phyloP scores from a whole-genome alignment of 2,113 vertebrate species.

The Lanius collurio region DNA sequence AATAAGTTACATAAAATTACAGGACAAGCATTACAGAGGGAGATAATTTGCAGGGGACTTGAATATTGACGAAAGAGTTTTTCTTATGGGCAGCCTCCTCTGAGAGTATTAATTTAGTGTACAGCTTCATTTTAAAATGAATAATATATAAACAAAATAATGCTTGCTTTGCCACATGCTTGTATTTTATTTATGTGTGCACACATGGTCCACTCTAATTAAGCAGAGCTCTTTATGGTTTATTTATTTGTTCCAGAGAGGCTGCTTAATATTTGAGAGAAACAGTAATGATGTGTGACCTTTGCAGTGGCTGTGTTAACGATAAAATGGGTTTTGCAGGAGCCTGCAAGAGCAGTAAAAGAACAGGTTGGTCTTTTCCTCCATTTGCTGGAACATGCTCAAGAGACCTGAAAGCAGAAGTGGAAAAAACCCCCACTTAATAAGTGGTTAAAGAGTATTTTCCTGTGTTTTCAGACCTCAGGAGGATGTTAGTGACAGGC shows the following conservation, averaged over 20 bases:
- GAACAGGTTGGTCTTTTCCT: conserved; percentile 26
- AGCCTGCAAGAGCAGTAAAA: neutral
- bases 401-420: neutral
- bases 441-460: neutral
- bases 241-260: conserved; percentile 46
- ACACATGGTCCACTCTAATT: conserved; percentile 17
- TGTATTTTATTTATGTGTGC: conserved; percentile 41
- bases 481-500: neutral
- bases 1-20: neutral
- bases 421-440: neutral
- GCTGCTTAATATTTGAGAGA: neutral
- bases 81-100: neutral
- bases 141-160: conserved; percentile 33
- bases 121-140: conserved; percentile 16
- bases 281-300: neutral
- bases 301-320: neutral
- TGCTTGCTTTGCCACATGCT: neutral
- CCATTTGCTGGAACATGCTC: neutral
- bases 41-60: neutral
- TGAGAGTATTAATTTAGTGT: conserved; percentile 6
- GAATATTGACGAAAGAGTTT: neutral
- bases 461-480: neutral
- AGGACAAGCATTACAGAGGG: neutral
- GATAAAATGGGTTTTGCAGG: neutral
- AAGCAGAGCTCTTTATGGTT: conserved; percentile 24